Conservation (phyloP, 2,797 vertebrate species). For the Ataeniobius toweri region DNA sequence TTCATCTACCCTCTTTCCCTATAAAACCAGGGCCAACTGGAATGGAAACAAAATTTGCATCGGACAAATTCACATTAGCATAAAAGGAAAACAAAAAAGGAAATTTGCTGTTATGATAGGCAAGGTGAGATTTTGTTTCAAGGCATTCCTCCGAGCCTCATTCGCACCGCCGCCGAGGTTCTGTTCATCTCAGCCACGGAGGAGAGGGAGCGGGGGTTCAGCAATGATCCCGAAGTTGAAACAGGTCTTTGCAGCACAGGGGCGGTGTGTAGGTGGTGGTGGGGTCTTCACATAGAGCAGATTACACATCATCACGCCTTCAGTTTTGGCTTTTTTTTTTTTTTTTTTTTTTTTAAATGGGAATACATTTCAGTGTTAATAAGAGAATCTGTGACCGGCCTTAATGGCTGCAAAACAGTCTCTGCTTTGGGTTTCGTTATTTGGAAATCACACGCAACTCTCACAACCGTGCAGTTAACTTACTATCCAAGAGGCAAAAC, state of each 20-base stretch:
- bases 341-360: conserved; percentile 28
- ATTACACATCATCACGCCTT: conserved; percentile 25
- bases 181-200: neutral
- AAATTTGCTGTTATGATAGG: conserved; percentile 64
- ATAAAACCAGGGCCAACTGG: conserved; percentile 80
- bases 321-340: conserved; percentile 49
- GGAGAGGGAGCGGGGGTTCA: conserved; percentile 6
- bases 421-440: conserved; percentile 30
- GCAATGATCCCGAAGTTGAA: conserved; percentile 37
- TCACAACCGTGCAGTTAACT: conserved; percentile 30
- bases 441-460: conserved; percentile 29
- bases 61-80: conserved; percentile 81
- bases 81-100: conserved; percentile 57
- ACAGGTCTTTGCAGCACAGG: conserved; percentile 52
- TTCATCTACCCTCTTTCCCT: conserved; percentile 63
- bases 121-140: conserved; percentile 72
- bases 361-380: conserved; percentile 42
- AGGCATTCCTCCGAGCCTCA: conserved; percentile 71
- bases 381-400: conserved; percentile 41
- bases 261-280: conserved; percentile 8
- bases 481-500: conserved; percentile 33
- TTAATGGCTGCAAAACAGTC: conserved; percentile 29
- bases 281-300: conserved; percentile 37
- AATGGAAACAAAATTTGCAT: conserved; percentile 61
- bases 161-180: neutral